Percentiles rank a stretch among this genome's conserved stretches.
Conservation (phyloP, 2,797 vertebrate genomes). For the Choloepus didactylus region DNA sequence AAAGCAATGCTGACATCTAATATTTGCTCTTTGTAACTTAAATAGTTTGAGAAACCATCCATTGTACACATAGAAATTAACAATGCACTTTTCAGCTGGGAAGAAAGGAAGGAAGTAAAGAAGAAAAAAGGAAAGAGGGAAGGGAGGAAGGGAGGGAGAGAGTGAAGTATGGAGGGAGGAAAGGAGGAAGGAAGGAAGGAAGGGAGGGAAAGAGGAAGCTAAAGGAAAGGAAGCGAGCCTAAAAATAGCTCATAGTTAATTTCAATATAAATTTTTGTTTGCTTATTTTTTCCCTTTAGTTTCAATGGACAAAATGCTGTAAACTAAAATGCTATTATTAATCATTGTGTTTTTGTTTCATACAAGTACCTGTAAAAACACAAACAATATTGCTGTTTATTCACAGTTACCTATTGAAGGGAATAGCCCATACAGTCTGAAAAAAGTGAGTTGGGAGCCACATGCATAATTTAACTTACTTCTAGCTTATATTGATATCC, state of each 20-base stretch:
- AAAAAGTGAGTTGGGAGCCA: not conserved
- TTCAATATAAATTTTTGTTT: not conserved
- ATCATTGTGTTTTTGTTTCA: not conserved
- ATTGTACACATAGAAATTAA: not conserved
- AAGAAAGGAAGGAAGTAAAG: not conserved
- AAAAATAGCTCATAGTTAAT: not conserved
- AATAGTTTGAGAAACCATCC: not conserved
- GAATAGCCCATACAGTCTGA: not conserved
- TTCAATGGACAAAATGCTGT: not conserved
- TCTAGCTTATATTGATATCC: not conserved
- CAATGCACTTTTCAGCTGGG: not conserved
- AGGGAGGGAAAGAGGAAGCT: no score
- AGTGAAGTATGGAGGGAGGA: no score
- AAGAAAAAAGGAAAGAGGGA: fast-evolving
- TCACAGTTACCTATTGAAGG: not conserved
- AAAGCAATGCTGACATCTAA: not conserved
- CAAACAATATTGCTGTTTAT: not conserved
- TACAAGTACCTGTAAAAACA: slow-evolving; percentile 5
- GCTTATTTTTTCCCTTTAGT: not conserved
- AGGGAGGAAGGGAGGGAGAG: not conserved
- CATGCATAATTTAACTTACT: not conserved
- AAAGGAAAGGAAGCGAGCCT: no score
- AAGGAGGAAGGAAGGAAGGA: no score
- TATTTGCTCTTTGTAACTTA: not conserved
- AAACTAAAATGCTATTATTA: not conserved